Evolutionary conservation across 2,113 vertebrate species (phyloP).

Genomic region (Salvelinus sp.): DNA sequence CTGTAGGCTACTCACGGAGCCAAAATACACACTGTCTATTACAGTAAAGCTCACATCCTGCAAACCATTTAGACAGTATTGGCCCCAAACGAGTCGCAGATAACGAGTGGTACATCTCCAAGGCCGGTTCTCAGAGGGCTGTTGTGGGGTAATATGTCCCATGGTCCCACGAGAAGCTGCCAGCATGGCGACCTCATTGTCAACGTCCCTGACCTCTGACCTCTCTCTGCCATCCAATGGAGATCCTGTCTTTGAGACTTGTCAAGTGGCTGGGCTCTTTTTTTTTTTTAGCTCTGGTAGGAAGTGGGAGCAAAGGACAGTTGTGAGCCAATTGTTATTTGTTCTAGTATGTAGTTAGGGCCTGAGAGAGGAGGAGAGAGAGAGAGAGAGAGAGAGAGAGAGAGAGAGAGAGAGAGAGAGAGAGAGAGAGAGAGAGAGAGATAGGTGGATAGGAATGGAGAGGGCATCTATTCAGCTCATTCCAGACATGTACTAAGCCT

Average conservation of each 20-base stretch:
- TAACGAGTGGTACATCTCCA: background rate
- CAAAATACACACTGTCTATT: too few species aligned
- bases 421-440: background rate
- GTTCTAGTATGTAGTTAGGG: background rate
- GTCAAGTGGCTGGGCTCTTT: background rate
- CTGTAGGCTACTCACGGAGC: too few species aligned
- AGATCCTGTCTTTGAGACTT: background rate
- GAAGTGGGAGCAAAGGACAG: background rate
- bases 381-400: background rate
- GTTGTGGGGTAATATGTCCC: background rate
- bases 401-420: background rate
- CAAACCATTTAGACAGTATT: background rate
- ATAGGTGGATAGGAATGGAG: background rate
- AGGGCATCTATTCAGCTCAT: background rate
- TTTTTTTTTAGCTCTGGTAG: background rate
- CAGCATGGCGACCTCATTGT: background rate
- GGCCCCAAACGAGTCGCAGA: background rate
- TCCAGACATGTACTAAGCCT: background rate
- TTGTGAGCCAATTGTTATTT: background rate
- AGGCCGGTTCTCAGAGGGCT: background rate
- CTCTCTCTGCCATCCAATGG: background rate
- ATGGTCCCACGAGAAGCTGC: background rate
- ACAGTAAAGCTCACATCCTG: too few species aligned
- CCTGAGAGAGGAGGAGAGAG: background rate
- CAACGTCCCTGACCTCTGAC: background rate